These are phyloP conservation scores for Amiota minor DNA, from an alignment of 2,888 invertebrate species.

Conservation along the genomic window DNA sequence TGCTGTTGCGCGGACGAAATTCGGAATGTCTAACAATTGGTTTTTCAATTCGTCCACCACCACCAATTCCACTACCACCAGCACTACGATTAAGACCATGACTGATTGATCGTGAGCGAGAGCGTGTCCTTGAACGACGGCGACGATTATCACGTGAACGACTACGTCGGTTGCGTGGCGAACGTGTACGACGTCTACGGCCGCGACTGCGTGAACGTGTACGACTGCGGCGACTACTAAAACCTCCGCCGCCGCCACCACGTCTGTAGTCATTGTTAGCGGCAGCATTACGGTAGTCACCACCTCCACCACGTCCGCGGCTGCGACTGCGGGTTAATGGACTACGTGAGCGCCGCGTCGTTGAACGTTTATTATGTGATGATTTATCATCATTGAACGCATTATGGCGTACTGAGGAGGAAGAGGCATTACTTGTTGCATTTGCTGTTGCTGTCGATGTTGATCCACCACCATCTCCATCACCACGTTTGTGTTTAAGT, in stretches of 20 bases:
- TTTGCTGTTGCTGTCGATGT: constrained; percentile 28
- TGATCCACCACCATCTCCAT: constrained; percentile 46
- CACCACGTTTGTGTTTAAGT: constrained; percentile 66
- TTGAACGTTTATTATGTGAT: constrained; percentile 19
- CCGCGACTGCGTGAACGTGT: constrained; percentile 57
- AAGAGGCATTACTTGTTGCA: background rate
- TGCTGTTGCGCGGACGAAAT: constrained; percentile 68
- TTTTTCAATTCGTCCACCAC: constrained; percentile 66
- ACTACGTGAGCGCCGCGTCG: constrained; percentile 30
- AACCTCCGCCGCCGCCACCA: constrained; percentile 43
- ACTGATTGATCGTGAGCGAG: constrained; percentile 54
- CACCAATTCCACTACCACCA: background rate
- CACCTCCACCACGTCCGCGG: constrained; percentile 46
- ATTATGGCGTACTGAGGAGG: constrained; percentile 43
- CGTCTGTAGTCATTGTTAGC: constrained; percentile 6
- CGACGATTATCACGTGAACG: constrained; percentile 49
- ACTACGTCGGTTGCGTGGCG: constrained; percentile 48
- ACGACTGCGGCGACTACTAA: constrained; percentile 46
- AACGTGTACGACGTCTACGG: constrained; percentile 58
- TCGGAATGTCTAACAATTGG: constrained; percentile 72
- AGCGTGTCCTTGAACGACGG: constrained; percentile 46
- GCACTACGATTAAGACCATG: constrained; percentile 48
- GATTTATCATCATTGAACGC: constrained; percentile 58
- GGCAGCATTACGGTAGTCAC: constrained; percentile 13
- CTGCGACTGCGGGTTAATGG: constrained; percentile 47